Conservation (phyloP, 2,113 vertebrate species). For the Podarcis cretensis region DNA sequence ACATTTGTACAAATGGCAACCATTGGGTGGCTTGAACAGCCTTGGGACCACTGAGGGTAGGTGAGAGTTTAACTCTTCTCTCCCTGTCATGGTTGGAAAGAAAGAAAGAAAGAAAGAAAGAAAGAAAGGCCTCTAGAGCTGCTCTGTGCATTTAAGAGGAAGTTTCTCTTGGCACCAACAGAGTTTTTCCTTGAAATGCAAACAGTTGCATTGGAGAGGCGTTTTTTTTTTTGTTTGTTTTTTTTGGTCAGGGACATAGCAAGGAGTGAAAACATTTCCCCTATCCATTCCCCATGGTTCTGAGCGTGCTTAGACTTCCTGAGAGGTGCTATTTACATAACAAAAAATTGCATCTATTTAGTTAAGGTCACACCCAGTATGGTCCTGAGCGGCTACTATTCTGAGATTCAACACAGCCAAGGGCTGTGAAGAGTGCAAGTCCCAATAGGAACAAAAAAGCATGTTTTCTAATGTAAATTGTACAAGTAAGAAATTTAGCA, state of each 20-base stretch:
- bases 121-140: not conserved
- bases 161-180: not conserved
- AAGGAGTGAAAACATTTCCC: not conserved
- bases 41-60: not conserved
- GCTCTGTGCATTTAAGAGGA: not conserved
- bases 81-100: not conserved
- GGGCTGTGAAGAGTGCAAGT: not conserved
- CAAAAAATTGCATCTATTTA: not conserved
- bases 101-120: no score
- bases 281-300: not conserved
- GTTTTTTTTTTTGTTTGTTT: not conserved
- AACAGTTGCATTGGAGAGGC: not conserved
- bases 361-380: not conserved
- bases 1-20: not conserved
- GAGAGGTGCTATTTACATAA: not conserved
- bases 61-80: not conserved
- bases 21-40: not conserved
- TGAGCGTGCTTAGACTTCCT: not conserved
- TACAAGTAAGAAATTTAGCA: not conserved
- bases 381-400: not conserved
- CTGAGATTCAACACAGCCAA: not conserved
- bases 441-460: not conserved
- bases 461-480: not conserved
- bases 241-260: not conserved
- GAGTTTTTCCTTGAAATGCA: not conserved